Evolutionary conservation across 2,113 vertebrate species (phyloP), one percentile per base, ranked within the genome.

Genomic region (Macroglossus sobrinus): DNA sequence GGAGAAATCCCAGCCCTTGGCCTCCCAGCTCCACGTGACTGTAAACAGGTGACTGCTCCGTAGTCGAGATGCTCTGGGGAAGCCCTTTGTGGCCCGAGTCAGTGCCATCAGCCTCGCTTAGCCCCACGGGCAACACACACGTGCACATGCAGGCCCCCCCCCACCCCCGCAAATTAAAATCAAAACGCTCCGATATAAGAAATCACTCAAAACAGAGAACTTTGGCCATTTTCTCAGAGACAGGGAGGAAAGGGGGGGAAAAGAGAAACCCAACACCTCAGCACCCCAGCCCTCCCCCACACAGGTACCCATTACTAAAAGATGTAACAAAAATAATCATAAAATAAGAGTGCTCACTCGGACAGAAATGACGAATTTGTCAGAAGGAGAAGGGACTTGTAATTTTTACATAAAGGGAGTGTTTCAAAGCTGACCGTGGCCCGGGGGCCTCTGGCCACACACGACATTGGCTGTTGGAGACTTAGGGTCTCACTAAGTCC

Each of bases 131-230:
- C 14, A 10, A 66, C 45, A 4, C 18, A 2, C 78, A 35, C 0
- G 0, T 2, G 7, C 4, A 0, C 28, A 5, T 0, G 0, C 57
- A 0, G 0, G 3, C 45, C 24, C 63, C 22, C 75, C 8, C n/a
- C n/a, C n/a, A n/a, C n/a, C n/a, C n/a, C n/a, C n/a, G n/a, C n/a
- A 18, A 26, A 16, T 0, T 0, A 28, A 38, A 68, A 43, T 10
- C 53, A 0, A 28, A 64, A 7, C 71, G 19, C n/a, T 45, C 61
- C 3, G 26, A 7, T 0, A 7, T 0, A 38, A 50, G 55, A 33
- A 57, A 63, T 7, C 5, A 71, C 47, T 64, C 35, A 21, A 38
- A 85, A 50, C 1, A 18, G 61, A 84, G 45, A 63, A 3, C 11
- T 26, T 26, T 4, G 22, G 43, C 35, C 71, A 13, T 53, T 89